phyloP scores from a whole-genome alignment of 2,113 vertebrate species.

The Bostrychus sinensis region DNA sequence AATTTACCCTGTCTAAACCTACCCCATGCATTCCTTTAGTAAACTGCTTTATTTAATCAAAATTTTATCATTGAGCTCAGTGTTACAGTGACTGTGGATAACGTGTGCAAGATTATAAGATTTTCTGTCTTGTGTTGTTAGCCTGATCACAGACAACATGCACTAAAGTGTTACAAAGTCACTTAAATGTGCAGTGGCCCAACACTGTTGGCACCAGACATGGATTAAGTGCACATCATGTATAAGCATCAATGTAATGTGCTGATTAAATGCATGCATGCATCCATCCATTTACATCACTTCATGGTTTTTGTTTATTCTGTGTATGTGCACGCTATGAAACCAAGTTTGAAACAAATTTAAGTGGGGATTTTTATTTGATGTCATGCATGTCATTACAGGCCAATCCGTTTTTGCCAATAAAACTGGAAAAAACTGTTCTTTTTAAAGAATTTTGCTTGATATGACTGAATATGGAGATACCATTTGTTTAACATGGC shows the following conservation, averaged over 20 bases:
- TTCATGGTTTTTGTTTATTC: background rate
- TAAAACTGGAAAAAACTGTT: no score
- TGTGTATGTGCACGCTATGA: constrained; percentile 9
- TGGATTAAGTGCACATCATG: constrained; percentile 26
- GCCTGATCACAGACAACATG: constrained; percentile 20
- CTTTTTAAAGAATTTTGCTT: background rate
- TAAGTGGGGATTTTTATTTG: background rate
- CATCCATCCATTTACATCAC: constrained; percentile 6
- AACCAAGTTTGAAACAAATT: background rate
- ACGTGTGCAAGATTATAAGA: constrained; percentile 12
- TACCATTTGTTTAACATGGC: background rate
- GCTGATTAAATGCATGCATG: constrained; percentile 7
- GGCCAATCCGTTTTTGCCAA: background rate
- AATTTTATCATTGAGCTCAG: background rate
- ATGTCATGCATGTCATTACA: no score
- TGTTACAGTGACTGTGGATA: background rate
- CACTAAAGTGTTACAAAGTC: constrained; percentile 24
- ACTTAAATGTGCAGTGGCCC: constrained; percentile 37
- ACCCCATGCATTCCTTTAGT: background rate
- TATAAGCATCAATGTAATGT: background rate
- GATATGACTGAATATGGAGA: background rate
- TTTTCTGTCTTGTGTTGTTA: constrained; percentile 21
- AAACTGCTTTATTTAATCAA: background rate
- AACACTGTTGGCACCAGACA: constrained; percentile 46
- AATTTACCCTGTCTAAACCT: background rate